Evolutionary conservation across 2,797 vertebrate genomes (phyloP).

Genomic region (Chrysocyon brachyurus): DNA sequence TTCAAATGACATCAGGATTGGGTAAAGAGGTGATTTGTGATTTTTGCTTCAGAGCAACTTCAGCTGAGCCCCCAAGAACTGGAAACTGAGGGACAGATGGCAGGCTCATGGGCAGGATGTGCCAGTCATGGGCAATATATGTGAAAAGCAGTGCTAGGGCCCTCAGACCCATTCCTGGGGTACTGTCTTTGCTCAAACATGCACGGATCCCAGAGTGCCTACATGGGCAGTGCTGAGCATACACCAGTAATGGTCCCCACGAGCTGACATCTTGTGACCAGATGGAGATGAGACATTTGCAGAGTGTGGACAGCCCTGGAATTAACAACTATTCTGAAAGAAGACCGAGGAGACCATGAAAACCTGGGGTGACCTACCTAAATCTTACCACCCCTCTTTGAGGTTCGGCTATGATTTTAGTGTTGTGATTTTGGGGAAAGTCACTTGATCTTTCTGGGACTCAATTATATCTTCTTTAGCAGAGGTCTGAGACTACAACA

Average conservation of each 20-base stretch:
- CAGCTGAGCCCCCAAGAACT: not conserved
- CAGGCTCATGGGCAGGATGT: not conserved
- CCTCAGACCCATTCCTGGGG: not conserved
- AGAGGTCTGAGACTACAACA: not conserved
- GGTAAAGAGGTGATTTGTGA: conserved; percentile 41
- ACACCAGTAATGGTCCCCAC: not conserved
- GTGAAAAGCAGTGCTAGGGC: not conserved
- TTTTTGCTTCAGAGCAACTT: not conserved
- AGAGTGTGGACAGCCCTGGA: not conserved
- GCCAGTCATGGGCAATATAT: not conserved
- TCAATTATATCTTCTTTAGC: not conserved
- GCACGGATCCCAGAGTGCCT: not conserved
- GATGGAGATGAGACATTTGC: not conserved
- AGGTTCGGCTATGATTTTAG: not conserved
- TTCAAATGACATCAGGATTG: not conserved
- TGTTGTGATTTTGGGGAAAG: not conserved
- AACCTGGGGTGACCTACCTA: not conserved
- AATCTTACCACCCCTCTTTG: not conserved
- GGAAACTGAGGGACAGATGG: not conserved
- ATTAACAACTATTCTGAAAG: not conserved
- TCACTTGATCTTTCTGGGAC: not conserved
- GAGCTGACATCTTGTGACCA: not conserved
- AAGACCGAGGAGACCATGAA: not conserved
- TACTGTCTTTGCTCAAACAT: not conserved
- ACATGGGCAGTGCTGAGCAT: not conserved